Conservation (phyloP, 2,888 invertebrate species). For the Nysson spinosus region DNA sequence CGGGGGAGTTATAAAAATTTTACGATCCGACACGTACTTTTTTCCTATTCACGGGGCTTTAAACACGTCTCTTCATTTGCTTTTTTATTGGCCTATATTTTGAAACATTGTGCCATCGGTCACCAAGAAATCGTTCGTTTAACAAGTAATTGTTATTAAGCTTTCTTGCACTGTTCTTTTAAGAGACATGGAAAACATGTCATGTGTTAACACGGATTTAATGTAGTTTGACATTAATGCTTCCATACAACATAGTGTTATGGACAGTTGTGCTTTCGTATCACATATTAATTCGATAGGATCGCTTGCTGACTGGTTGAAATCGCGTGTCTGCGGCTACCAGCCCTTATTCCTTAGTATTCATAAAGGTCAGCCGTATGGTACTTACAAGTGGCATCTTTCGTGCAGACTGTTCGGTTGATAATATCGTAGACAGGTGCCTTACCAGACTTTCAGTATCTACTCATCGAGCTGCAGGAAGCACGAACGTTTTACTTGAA, state of each 20-base stretch:
- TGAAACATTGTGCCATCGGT: too few relatives aligned
- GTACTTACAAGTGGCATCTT: constrained; percentile 32
- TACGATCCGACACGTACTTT: constrained; percentile 47
- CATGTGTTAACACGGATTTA: too few relatives aligned
- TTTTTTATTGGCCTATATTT: too few relatives aligned
- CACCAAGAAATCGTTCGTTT: not conserved
- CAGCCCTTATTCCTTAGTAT: constrained; percentile 59
- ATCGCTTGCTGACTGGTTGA: constrained; percentile 34
- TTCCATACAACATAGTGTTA: not conserved
- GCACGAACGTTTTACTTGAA: constrained; percentile 12
- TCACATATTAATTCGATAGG: constrained; percentile 55
- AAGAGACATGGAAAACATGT: too few relatives aligned
- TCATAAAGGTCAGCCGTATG: constrained; percentile 70
- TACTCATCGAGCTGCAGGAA: constrained; percentile 15
- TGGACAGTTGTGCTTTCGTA: not conserved
- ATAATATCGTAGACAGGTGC: constrained; percentile 49
- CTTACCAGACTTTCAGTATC: constrained; percentile 15
- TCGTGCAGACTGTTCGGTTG: constrained; percentile 51
- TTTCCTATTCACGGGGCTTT: constrained; percentile 38
- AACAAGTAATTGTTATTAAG: too few relatives aligned
- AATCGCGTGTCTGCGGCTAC: constrained; percentile 63
- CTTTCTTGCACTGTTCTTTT: too few relatives aligned
- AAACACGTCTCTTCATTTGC: constrained; percentile 27
- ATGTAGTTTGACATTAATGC: too few relatives aligned
- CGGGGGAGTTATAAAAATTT: constrained; percentile 49